Evolutionary conservation across 2,113 vertebrate genomes (phyloP), one percentile per base, ranked within the genome.

Genomic region (Apodemus sylvaticus): DNA sequence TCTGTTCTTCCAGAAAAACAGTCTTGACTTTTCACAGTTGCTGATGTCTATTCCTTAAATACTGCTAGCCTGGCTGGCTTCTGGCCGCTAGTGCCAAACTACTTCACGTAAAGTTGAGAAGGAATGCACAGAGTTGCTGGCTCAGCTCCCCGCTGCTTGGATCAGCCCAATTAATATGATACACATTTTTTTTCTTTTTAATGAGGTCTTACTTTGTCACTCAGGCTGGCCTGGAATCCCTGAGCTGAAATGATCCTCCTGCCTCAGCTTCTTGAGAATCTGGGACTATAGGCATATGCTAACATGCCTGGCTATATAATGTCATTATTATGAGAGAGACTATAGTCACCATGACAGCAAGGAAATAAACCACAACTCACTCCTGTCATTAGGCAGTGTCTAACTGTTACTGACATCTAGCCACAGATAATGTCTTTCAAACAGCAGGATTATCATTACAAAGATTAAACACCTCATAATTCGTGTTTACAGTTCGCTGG

Each of bases 361-460:
- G 92, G 82, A 93, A 5, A 14, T 1, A n/a, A 87, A 24, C 68
- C 42, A 26, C 29, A n/a, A 81, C 73, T 91, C 68, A 29, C 36
- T n/a, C 90, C 89, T 42, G 71, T 85, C 79, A 62, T n/a, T 78
- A 92, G 76, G 70, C 29, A 13, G 3, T 39, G 8, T 77, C 91
- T 48, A 48, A 48, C 45, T 78, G 83, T 45, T 64, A 62, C 2
- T 78, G 70, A 78, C 73, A 64, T 68, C 86, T 36, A 64, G 29
- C 73, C 78, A 36, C 74, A 78, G 92, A 81, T 62, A 10, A 85
- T 12, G 45, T 55, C 92, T 97, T 81, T 73, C 73, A 83, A 60
- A 83, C 71, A 78, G 73, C 4, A 48, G 39, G n/a, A n/a, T 88
- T 55, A 86, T 93, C 36, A 51, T 86, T 51, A 45, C 71, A 20